Conservation (phyloP, 2,113 vertebrate species). For the Bubo bubo region DNA sequence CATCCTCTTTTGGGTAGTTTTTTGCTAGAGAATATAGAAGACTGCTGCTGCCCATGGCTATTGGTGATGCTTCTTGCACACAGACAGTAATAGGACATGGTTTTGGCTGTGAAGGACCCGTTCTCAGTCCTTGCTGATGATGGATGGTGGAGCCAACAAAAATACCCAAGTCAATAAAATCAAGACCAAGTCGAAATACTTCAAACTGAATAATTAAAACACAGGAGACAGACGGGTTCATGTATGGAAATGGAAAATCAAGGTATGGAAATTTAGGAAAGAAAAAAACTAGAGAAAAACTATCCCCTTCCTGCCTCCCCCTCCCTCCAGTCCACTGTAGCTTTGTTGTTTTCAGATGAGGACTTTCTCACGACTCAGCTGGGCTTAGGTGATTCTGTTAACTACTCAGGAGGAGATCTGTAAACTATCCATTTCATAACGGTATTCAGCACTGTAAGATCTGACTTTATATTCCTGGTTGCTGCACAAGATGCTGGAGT, state of each 20-base stretch:
- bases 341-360: not conserved
- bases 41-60: not conserved
- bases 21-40: not conserved
- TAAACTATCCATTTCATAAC: not conserved
- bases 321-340: not conserved
- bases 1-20: not conserved
- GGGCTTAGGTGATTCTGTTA: not conserved
- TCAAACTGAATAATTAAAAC: slow-evolving; percentile 11
- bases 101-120: not conserved
- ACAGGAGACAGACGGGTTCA: not conserved
- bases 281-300: not conserved
- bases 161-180: slow-evolving; percentile 28
- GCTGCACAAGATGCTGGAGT: not conserved
- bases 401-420: not conserved
- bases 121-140: not conserved
- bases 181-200: not conserved
- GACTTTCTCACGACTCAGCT: not conserved
- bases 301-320: not conserved
- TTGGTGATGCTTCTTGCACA: not conserved
- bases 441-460: not conserved
- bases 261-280: not conserved
- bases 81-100: not conserved
- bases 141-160: slow-evolving; percentile 10
- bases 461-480: not conserved
- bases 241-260: slow-evolving; percentile 23